These are phyloP conservation scores for Pristionchus mayeri DNA, from an alignment of 2,888 invertebrate species.

Conservation along the genomic window DNA sequence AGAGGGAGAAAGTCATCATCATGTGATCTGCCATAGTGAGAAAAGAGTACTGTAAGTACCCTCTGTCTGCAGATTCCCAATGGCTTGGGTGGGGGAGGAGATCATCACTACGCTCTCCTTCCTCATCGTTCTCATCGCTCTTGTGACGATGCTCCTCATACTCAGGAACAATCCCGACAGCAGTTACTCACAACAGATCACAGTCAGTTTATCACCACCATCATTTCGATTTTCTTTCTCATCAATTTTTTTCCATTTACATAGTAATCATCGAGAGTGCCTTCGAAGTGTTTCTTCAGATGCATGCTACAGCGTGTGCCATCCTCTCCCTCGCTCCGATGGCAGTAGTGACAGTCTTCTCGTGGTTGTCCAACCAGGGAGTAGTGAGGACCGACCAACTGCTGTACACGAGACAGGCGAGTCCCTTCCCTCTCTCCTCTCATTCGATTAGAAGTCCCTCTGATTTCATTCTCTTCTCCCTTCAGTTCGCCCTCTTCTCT, in stretches of 20 bases:
- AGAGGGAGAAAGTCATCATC: not conserved
- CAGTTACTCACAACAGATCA: constrained; percentile 35
- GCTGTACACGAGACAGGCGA: constrained; percentile 31
- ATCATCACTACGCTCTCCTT: constrained; percentile 31
- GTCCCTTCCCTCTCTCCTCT: not conserved
- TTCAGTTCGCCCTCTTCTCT: constrained; percentile 40
- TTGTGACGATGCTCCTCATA: constrained; percentile 26
- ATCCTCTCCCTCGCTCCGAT: constrained; percentile 34
- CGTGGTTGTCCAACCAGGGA: not conserved
- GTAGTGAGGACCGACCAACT: not conserved
- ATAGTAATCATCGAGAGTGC: too few relatives aligned
- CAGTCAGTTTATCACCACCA: not conserved
- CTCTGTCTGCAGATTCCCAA: constrained; percentile 30
- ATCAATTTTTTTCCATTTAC: too few relatives aligned
- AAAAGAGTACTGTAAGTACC: not conserved
- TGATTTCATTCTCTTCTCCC: not conserved
- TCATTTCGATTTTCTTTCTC: not conserved
- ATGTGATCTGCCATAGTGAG: not conserved
- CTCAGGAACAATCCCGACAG: constrained; percentile 19
- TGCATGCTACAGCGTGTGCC: constrained; percentile 20
- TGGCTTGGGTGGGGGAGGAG: constrained; percentile 44
- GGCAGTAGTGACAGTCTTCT: constrained; percentile 30
- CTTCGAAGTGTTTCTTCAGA: not conserved
- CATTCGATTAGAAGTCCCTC: not conserved
- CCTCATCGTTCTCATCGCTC: constrained; percentile 5